These are phyloP conservation scores for Sitta europaea DNA, from an alignment of 2,113 vertebrate genomes.

Conservation along the genomic window DNA sequence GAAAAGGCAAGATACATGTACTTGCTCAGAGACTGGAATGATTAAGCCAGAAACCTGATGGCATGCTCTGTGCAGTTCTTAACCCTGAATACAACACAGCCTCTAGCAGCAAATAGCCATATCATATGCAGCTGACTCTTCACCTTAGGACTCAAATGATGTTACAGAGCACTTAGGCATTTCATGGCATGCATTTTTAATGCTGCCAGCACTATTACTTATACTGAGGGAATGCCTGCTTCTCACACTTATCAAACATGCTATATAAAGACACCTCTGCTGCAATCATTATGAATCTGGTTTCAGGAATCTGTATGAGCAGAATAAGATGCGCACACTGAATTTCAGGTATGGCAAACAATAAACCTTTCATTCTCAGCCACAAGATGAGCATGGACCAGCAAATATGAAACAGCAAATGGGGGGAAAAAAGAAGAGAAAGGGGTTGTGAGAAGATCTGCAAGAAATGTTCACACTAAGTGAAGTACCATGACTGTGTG, in stretches of 20 bases:
- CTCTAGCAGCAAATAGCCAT: not conserved
- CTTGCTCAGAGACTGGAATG: not conserved
- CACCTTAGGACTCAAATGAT: not conserved
- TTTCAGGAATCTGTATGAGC: not conserved
- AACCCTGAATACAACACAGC: not conserved
- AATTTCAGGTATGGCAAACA: not conserved
- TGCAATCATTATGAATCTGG: not conserved
- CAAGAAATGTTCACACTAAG: not conserved
- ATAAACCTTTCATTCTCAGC: not conserved
- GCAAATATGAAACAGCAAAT: not conserved
- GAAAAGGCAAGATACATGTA: not conserved
- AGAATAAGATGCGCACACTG: not conserved
- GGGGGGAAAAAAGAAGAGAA: not conserved
- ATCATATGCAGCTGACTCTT: not conserved
- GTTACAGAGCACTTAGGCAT: not conserved
- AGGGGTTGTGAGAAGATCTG: not conserved
- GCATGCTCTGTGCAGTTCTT: not conserved
- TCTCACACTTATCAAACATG: not conserved
- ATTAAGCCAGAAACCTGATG: not conserved
- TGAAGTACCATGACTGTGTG: not conserved
- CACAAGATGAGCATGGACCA: not conserved
- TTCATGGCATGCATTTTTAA: constrained; percentile 21
- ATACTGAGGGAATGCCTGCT: not conserved
- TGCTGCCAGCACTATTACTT: not conserved
- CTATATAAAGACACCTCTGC: not conserved